These are phyloP conservation scores for Limnodromus scolopaceus DNA, from an alignment of 2,797 vertebrate species.

Conservation along the genomic window DNA sequence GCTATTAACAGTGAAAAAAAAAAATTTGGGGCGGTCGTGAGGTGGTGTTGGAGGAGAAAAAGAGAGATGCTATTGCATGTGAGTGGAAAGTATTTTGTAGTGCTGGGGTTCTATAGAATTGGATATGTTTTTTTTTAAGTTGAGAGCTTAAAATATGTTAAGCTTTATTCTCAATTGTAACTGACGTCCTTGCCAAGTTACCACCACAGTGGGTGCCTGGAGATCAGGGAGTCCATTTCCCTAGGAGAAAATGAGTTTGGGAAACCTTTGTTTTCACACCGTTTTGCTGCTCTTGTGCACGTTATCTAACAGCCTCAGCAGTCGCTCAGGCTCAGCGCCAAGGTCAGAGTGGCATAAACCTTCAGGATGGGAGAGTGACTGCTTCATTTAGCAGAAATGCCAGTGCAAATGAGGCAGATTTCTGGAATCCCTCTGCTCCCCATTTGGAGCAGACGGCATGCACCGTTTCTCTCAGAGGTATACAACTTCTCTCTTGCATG, in stretches of 20 bases:
- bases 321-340: accelerated
- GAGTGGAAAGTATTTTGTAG: background rate
- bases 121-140: background rate
- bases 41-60: background rate
- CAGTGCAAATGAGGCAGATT: background rate
- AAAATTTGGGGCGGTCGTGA: background rate
- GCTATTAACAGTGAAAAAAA: background rate
- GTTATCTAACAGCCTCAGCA: background rate
- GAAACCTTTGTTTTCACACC: background rate
- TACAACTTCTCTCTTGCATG: background rate
- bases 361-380: background rate
- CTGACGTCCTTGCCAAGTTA: background rate
- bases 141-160: background rate
- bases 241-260: background rate
- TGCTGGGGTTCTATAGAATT: background rate
- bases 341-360: background rate
- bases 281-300: background rate
- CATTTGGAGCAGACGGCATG: accelerated
- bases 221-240: background rate
- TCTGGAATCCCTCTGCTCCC: background rate
- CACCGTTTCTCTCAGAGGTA: accelerated
- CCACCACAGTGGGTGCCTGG: accelerated
- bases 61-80: background rate
- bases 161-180: background rate
- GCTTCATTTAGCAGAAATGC: background rate